A percentile compares a stretch with the other conserved stretches of the same genome.
Conservation (phyloP, 1,140 invertebrate genomes). For the Drosophila sp. region DNA sequence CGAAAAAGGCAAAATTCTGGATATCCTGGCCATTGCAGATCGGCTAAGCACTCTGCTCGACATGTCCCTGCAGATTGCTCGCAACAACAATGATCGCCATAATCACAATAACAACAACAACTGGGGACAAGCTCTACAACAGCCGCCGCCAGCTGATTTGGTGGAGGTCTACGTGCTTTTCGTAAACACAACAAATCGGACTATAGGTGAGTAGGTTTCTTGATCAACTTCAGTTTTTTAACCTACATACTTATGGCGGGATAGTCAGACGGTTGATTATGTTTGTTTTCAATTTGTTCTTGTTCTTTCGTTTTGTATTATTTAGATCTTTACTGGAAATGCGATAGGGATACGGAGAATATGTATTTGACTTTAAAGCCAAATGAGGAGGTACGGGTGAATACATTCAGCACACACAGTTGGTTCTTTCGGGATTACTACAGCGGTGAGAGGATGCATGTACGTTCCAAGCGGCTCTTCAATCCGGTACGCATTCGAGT, state of each 20-base stretch:
- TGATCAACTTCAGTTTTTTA: not conserved
- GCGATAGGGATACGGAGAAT: slow-evolving; percentile 86
- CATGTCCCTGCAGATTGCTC: slow-evolving; percentile 58
- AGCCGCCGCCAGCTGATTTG: slow-evolving; percentile 25
- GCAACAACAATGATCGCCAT: slow-evolving; percentile 48
- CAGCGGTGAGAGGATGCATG: slow-evolving; percentile 85
- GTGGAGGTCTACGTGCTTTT: slow-evolving; percentile 87
- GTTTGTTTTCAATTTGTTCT: too few species aligned
- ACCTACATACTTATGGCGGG: too few species aligned
- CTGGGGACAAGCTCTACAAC: slow-evolving; percentile 9
- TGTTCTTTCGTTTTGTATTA: not conserved
- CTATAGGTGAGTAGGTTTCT: slow-evolving; percentile 4
- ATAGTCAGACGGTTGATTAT: too few species aligned
- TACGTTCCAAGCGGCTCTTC: slow-evolving; percentile 82
- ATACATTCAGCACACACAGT: slow-evolving; percentile 89
- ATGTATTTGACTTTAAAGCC: slow-evolving; percentile 85
- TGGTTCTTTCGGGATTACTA: slow-evolving; percentile 88
- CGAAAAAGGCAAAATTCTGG: slow-evolving; percentile 1
- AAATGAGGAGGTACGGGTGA: slow-evolving; percentile 85
- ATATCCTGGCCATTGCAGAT: slow-evolving; percentile 44
- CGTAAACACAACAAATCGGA: slow-evolving; percentile 86
- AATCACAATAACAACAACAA: slow-evolving; percentile 6
- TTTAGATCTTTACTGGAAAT: slow-evolving; percentile 90
- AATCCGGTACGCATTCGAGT: slow-evolving; percentile 60
- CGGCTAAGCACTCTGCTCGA: slow-evolving; percentile 41